Conservation (phyloP, 1,140 invertebrate species). For the Zaprionus gabonicus region DNA sequence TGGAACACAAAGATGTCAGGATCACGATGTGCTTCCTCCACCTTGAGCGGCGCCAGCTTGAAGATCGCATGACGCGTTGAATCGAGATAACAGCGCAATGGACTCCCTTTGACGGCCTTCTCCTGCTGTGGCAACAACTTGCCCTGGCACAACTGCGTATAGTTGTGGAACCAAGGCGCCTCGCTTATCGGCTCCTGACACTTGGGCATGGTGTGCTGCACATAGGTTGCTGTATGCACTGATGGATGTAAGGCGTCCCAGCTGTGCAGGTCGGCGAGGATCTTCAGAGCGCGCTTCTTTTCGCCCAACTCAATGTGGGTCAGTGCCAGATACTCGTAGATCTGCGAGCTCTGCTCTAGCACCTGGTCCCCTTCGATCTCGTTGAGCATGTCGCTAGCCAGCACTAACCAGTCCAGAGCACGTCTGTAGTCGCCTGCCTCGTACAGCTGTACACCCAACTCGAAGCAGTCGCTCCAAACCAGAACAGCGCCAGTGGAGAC, state of each 20-base stretch:
- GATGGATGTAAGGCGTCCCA: slow-evolving; percentile 17
- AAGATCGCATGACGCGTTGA: slow-evolving; percentile 89
- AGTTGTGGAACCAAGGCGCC: slow-evolving; percentile 47
- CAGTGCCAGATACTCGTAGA: slow-evolving; percentile 63
- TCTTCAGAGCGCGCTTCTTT: not conserved
- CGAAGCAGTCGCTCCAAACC: slow-evolving; percentile 62
- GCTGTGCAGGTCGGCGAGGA: slow-evolving; percentile 38
- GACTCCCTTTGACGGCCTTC: not conserved
- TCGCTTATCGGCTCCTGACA: not conserved
- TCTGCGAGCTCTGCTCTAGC: slow-evolving; percentile 9
- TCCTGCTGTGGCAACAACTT: slow-evolving; percentile 17
- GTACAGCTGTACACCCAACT: slow-evolving; percentile 63
- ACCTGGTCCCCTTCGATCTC: slow-evolving; percentile 1
- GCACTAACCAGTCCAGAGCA: slow-evolving; percentile 55
- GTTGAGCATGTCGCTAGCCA: slow-evolving; percentile 32
- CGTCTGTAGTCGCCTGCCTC: slow-evolving; percentile 40
- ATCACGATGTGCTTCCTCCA: slow-evolving; percentile 93
- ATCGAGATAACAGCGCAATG: slow-evolving; percentile 91
- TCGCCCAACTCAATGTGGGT: slow-evolving; percentile 61
- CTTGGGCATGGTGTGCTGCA: slow-evolving; percentile 31
- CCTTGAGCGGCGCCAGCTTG: slow-evolving; percentile 93
- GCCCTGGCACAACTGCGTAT: slow-evolving; percentile 64
- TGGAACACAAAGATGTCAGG: slow-evolving; percentile 95
- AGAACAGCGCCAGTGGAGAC: slow-evolving; percentile 24
- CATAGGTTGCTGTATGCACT: slow-evolving; percentile 34